Evolutionary conservation across 2,888 invertebrate species (phyloP), one percentile per base, ranked within the genome.

Genomic region (Drosophila ustulata): DNA sequence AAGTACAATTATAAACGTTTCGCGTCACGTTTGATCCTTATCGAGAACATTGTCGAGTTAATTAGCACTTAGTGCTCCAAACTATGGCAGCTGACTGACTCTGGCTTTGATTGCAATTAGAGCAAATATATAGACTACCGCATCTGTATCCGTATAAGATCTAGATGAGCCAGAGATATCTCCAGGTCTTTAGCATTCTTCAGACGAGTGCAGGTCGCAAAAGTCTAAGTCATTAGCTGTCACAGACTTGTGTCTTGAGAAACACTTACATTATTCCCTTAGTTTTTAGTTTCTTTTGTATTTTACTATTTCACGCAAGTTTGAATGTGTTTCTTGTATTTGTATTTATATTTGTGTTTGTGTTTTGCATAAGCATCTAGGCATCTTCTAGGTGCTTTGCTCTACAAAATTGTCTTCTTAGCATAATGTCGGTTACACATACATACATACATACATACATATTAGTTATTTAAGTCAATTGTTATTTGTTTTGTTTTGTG

Each of bases 1-100:
- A 72, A 77, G 56, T 75, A 66, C 58, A 72, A 45, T 57, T 64
- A 77, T 68, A 64, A 71, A 71, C 63, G 47, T 57, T 52, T 23
- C 41, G 7, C 53, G 9, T 39, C 2, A 55, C 39, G 41, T 50
- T 74, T 70, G 13, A 51, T 63, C 43, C 53, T 70, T 32, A 46
- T n/a, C 49, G 7, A 8, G 28, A 26, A 47, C 32, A 34, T 49
- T 25, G 25, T 50, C 43, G 18, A 45, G 32, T 45, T 51, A 51
- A 25, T 52, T 28, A 43, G 30, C 23, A 7, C 6, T 5, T 7
- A 7, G 7, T 23, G 11, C n/a, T 30, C 11, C 1, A 0, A 26
- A 46, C 0, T 46, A 6, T 50, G 5, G 1, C 11, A 32, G 30
- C 28, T 45, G 45, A 25, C 5, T 25, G 5, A 23, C 18, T 18